phyloP scores from a whole-genome alignment of 2,888 invertebrate species.

The Ommatoiulus sabulosus region DNA sequence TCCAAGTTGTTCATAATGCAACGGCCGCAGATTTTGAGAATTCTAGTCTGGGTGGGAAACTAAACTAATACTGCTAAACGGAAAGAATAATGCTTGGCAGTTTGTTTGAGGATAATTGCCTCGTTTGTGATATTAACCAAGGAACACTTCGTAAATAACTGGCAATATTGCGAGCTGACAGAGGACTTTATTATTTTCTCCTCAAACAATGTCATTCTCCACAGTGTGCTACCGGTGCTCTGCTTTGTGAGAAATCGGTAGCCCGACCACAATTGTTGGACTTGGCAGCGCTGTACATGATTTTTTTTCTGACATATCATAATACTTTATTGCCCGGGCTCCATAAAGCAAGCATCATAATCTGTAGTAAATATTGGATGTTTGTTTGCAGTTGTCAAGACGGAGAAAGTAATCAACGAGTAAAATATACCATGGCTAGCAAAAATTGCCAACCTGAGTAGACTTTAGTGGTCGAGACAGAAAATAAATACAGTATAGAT shows the following conservation, averaged over 20 bases:
- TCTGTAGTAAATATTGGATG: background rate
- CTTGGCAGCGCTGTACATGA: background rate
- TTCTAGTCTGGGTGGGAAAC: no score
- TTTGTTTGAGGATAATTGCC: background rate
- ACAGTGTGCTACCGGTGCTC: background rate
- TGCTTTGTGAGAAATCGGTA: background rate
- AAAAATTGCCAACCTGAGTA: background rate
- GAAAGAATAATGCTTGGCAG: background rate
- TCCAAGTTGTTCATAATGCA: background rate
- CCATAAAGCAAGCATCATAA: background rate
- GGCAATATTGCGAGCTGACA: background rate
- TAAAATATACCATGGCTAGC: background rate
- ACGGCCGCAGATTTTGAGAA: background rate
- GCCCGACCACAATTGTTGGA: background rate
- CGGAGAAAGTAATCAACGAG: background rate
- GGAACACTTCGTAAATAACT: background rate
- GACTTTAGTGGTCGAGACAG: background rate
- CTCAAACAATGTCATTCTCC: background rate
- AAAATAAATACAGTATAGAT: slow-evolving; percentile 47
- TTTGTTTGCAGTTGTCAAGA: background rate
- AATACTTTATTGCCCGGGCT: slow-evolving; percentile 8
- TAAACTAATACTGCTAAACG: background rate
- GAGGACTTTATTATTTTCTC: background rate
- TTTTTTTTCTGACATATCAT: background rate
- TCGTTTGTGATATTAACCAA: background rate